Evolutionary conservation across 1,140 invertebrate genomes (phyloP).

Genomic region (Pogonomyrmex californicus): DNA sequence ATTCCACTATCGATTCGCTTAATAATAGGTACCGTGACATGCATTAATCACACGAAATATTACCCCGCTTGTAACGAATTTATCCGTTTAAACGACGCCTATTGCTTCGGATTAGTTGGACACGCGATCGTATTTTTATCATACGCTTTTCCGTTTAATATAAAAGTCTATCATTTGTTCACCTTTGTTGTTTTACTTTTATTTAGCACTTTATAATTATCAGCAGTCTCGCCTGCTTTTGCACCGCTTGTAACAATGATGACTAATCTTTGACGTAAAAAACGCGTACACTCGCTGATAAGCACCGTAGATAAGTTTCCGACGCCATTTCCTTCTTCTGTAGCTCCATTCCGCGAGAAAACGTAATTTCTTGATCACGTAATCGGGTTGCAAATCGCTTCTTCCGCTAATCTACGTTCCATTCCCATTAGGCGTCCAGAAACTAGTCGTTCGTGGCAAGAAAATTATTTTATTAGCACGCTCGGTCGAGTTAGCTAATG

Average conservation of each 20-base stretch:
- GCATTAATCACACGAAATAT: constrained; percentile 40
- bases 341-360: neutral
- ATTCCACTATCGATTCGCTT: constrained; percentile 50
- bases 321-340: constrained; percentile 31
- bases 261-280: constrained; percentile 24
- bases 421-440: neutral
- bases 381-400: neutral
- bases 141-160: neutral
- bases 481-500: neutral
- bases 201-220: neutral
- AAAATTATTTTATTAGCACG: neutral
- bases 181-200: too few species aligned
- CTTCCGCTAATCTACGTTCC: neutral
- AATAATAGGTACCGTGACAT: constrained; percentile 42
- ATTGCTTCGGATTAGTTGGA: neutral
- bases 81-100: neutral
- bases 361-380: neutral
- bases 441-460: neutral
- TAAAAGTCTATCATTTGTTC: too few species aligned
- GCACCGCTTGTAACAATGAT: neutral
- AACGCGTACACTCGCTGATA: neutral
- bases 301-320: constrained; percentile 6
- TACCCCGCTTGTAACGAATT: neutral
- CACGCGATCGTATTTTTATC: neutral
- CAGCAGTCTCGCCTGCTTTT: neutral